Percentiles rank a stretch among this genome's conserved stretches.
phyloP scores from a whole-genome alignment of 1,140 invertebrate genomes.

The Trialeurodes vaporariorum region DNA sequence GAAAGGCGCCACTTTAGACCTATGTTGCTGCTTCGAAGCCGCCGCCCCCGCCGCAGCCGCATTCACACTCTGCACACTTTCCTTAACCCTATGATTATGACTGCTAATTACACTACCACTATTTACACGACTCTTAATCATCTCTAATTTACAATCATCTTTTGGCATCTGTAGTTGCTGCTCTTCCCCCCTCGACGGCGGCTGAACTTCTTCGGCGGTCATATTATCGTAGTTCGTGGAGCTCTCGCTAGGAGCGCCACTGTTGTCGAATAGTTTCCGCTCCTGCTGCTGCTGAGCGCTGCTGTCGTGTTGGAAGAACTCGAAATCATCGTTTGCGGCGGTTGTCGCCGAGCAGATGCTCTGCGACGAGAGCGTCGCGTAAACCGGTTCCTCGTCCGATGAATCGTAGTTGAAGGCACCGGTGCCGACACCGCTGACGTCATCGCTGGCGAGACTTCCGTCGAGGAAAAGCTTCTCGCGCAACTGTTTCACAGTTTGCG shows the following conservation, averaged over 20 bases:
- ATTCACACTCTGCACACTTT: conserved; percentile 6
- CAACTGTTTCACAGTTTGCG: conserved; percentile 21
- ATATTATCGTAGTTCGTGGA: no score
- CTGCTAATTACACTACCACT: no score
- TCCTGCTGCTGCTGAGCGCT: conserved; percentile 29
- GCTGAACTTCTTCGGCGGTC: conserved; percentile 33
- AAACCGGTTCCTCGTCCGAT: conserved; percentile 37
- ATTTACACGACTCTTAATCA: no score
- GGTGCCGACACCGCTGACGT: conserved; percentile 38
- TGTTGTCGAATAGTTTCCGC: conserved; percentile 25
- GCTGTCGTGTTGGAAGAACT: conserved; percentile 42
- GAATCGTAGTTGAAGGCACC: conserved; percentile 30
- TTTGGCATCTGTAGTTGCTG: no score
- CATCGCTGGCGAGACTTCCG: conserved; percentile 15
- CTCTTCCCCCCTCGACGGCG: background rate
- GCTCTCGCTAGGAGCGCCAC: conserved; percentile 32
- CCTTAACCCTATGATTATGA: conserved; percentile 16
- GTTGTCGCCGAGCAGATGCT: conserved; percentile 48
- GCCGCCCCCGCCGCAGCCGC: background rate
- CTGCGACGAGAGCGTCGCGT: conserved; percentile 41
- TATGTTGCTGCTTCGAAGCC: no score
- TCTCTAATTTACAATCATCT: no score
- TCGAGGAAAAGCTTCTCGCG: conserved; percentile 20
- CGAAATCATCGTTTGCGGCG: conserved; percentile 52
- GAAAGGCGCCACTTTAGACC: no score